These are phyloP conservation scores for Zonitis immaculata DNA, from an alignment of 2,888 invertebrate genomes.

Conservation along the genomic window DNA sequence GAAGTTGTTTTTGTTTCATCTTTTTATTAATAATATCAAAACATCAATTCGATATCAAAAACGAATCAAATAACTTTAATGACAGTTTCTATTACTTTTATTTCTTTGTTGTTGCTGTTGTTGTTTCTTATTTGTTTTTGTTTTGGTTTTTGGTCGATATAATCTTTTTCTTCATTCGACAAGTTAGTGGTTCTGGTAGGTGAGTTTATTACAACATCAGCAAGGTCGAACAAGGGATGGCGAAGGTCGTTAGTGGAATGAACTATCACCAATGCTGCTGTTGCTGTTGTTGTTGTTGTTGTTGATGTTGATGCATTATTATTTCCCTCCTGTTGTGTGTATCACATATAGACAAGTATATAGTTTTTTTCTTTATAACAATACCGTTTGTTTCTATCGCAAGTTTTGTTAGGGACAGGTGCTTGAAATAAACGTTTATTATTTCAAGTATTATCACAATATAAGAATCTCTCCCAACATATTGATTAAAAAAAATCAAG, in stretches of 20 bases:
- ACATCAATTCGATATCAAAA: neutral
- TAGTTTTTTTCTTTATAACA: neutral
- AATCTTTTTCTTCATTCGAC: neutral
- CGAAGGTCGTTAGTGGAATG: constrained; percentile 31
- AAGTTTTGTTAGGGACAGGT: neutral
- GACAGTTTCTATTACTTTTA: neutral
- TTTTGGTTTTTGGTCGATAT: no score
- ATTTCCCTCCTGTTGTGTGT: constrained; percentile 1
- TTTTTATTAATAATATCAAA: no score
- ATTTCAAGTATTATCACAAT: neutral
- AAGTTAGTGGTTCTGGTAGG: neutral
- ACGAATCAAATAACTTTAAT: neutral
- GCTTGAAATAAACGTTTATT: neutral
- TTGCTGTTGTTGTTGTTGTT: neutral
- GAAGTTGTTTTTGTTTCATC: neutral
- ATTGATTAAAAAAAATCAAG: no score
- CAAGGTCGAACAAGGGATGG: constrained; percentile 30
- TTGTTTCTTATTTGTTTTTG: neutral
- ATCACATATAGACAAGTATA: neutral
- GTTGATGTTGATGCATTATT: neutral
- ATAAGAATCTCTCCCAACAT: no score
- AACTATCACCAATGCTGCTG: constrained; percentile 12
- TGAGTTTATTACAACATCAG: neutral
- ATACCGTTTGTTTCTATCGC: neutral
- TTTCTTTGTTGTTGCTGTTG: no score